Evolutionary conservation across 2,113 vertebrate genomes (phyloP), one percentile per base, ranked within the genome.

Genomic region (Nibea coibor): DNA sequence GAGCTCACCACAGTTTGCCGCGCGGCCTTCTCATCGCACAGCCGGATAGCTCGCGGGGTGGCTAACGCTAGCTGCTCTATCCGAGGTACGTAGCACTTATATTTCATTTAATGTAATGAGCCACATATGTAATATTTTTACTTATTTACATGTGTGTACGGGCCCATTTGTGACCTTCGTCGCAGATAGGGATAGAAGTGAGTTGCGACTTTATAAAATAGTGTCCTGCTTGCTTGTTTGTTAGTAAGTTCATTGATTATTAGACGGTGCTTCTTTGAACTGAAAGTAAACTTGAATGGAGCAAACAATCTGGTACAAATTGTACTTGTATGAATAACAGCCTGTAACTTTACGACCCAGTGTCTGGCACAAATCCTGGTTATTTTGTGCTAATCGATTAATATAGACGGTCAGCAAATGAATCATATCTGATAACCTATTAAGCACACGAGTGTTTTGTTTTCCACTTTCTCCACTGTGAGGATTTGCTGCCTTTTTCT

Each of bases 81-180:
- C 61, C 12, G 39, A 88, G 84, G 87, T 88, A 83, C 8, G 84
- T 69, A 16, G 4, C 11, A n/a, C 1, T 53, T 39, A 65, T 0
- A 50, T 20, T 10, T 62, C 1, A 43, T 66, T 35, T 26, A 10
- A 26, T 24, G 7, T 6, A 50, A n/a, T 10, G 3, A 7, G 16
- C 1, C 3, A 11, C 0, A 19, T 6, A 54, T 35, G 0, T 35
- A 28, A 4, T n/a, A 0, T 8, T 43, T 28, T 1, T 6, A 59
- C n/a, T 42, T 3, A 15, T 4, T 72, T 10, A 15, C 4, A 5
- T 24, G 7, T 28, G 7, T 26, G 1, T 10, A 11, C n/a, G 26
- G 1, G 4, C 47, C 8, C 1, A 1, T 35, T 14, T 5, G 15
- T 39, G 59, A 47, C 19, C 20, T 12, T 39, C 7, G 35, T 39